phyloP scores from a whole-genome alignment of 1,140 invertebrate species.

The Ladona fulva region DNA sequence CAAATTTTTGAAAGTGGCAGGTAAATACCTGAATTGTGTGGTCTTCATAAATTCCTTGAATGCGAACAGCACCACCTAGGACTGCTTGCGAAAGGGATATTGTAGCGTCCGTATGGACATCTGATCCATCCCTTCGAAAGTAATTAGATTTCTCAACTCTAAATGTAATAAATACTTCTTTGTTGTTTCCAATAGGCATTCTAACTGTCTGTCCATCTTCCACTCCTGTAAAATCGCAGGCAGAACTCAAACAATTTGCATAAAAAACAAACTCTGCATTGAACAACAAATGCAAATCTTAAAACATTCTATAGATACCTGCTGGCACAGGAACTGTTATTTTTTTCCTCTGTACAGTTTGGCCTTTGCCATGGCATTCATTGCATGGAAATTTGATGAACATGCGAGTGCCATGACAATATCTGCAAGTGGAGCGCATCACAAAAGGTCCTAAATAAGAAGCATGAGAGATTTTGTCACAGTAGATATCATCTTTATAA shows the following conservation, averaged over 20 bases:
- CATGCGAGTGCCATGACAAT: slow-evolving; percentile 80
- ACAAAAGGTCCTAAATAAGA: slow-evolving; percentile 97
- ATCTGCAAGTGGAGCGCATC: slow-evolving; percentile 91
- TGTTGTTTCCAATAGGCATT: slow-evolving; percentile 75
- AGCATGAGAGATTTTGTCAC: too few species aligned
- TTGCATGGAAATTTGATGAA: slow-evolving; percentile 84
- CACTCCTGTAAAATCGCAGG: slow-evolving; percentile 50
- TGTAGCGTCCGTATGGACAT: slow-evolving; percentile 83
- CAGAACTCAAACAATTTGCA: slow-evolving; percentile 9
- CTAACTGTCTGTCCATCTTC: slow-evolving; percentile 94
- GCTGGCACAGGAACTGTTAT: slow-evolving; percentile 94
- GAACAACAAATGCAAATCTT: slow-evolving; percentile 13
- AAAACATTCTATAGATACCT: slow-evolving; percentile 39
- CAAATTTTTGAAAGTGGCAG: too few species aligned
- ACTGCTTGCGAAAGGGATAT: slow-evolving; percentile 86
- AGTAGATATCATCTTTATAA: too few species aligned
- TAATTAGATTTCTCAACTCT: slow-evolving; percentile 84
- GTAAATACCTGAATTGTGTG: slow-evolving; percentile 69
- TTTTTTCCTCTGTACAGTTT: slow-evolving; percentile 78
- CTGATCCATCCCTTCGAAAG: slow-evolving; percentile 85
- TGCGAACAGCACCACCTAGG: slow-evolving; percentile 81
- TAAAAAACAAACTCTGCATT: not conserved
- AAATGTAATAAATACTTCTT: slow-evolving; percentile 89
- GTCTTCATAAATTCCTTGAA: slow-evolving; percentile 93
- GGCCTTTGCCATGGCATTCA: slow-evolving; percentile 91